Base-by-base conservation (phyloP, 2,113 vertebrate genomes). In the Antechinus stuartii region DNA sequence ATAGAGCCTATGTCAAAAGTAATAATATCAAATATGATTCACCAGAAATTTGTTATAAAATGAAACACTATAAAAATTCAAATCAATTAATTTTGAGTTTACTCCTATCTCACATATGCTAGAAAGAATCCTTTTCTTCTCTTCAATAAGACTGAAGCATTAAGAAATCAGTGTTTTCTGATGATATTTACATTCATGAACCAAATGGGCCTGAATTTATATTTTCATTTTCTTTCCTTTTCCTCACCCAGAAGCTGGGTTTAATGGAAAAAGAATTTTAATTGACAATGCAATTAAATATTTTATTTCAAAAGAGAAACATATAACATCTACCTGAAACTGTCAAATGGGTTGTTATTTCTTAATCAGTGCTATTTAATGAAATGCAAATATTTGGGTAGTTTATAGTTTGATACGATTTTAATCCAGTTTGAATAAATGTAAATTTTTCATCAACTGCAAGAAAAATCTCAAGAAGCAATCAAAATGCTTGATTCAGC, bases 241-340 rank as follows among this genome's bases (percentile, higher is more conserved):
- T 42, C 35, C 46, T 92, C 50, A 56, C 94, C 93, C 93, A 25
- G 54, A 95, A 16, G 3, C 9, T 54, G 35, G 90, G 30, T 50
- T 96, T 50, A 35, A 54, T 91, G 92, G 92, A 96, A 96, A 95
- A 94, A 84, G 96, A 93, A 46, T n/a, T 56, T 95, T 92, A 95
- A 96, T 89, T 91, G 95, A 55, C 49, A 55, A 96, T 94, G 84
- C 54, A 96, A 96, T 16, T n/a, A 96, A 95, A 30, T 2, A 55
- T 96, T 96, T 92, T 3, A 94, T 84, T 84, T 84, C 19, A 84
- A 35, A 84, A 84, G 35, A 84, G 35, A 84, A 84, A 30, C 12
- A 30, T 35, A 68, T 23, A 42, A n/a, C 30, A 68, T 42, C 35
- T 16, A 16, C 1, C 35, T 84, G 14, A 84, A 84, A 26, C 56